Percentiles rank a stretch among this genome's conserved stretches.
These are phyloP conservation scores for Actias luna DNA, from an alignment of 2,888 invertebrate genomes.

Conservation along the genomic window DNA sequence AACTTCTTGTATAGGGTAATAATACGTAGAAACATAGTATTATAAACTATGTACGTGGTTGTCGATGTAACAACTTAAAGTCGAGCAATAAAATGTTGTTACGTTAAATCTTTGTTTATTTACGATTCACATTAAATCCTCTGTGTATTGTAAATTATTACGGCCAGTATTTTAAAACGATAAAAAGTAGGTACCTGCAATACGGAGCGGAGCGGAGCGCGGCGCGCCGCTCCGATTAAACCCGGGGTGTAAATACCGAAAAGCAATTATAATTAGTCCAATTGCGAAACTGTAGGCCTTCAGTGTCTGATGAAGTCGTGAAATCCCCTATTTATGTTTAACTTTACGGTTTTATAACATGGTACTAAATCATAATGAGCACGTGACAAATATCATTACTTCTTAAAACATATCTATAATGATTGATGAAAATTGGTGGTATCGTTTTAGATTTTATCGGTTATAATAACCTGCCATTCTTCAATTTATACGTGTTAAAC, in stretches of 20 bases:
- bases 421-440: no score
- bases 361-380: not conserved
- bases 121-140: conserved; percentile 55
- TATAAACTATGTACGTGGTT: not conserved
- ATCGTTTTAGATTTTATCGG: not conserved
- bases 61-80: conserved; percentile 46
- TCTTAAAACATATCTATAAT: no score
- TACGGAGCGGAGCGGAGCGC: not conserved
- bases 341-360: not conserved
- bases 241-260: conserved; percentile 58
- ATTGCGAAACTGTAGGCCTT: conserved; percentile 58
- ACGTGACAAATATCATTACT: not conserved
- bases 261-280: conserved; percentile 73
- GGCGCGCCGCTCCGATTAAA: conserved; percentile 49
- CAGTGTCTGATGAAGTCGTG: conserved; percentile 61
- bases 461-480: no score
- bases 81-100: conserved; percentile 54
- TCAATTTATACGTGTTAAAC: no score
- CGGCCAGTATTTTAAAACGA: conserved; percentile 56
- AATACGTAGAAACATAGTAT: not conserved
- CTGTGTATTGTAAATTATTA: conserved; percentile 62
- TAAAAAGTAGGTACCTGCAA: conserved; percentile 61
- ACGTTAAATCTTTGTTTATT: conserved; percentile 65
- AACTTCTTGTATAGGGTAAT: not conserved
- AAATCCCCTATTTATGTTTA: conserved; percentile 67